phyloP scores from a whole-genome alignment of 1,140 invertebrate genomes.

The Trichomalopsis sarcophagae region DNA sequence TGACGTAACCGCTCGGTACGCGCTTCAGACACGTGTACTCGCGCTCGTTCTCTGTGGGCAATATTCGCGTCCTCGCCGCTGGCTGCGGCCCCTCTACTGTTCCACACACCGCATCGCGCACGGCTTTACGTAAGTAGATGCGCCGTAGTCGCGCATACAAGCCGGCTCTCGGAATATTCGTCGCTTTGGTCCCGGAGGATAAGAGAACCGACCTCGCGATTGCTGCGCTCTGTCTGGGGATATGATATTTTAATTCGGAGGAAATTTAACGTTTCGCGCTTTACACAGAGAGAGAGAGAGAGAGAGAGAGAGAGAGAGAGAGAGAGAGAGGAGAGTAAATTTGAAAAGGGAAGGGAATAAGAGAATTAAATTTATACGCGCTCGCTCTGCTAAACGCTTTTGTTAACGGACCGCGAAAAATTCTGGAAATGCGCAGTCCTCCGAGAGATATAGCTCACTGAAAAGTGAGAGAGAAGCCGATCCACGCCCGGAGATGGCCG shows the following conservation, averaged over 20 bases:
- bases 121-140: background rate
- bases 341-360: background rate
- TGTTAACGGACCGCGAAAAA: background rate
- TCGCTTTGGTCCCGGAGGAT: too few relatives aligned
- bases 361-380: background rate
- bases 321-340: too few relatives aligned
- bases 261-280: too few relatives aligned
- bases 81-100: background rate
- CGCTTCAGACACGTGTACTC: background rate
- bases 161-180: too few relatives aligned
- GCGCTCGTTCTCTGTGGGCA: background rate
- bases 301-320: too few relatives aligned
- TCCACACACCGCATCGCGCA: background rate
- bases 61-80: background rate
- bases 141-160: too few relatives aligned
- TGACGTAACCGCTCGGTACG: background rate
- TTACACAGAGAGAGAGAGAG: too few relatives aligned
- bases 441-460: too few relatives aligned
- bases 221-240: too few relatives aligned
- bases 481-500: constrained; percentile 31
- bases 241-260: too few relatives aligned
- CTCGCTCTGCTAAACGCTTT: too few relatives aligned
- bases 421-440: background rate
- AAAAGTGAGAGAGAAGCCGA: background rate
- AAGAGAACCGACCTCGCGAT: too few relatives aligned